Evolutionary conservation across 2,888 invertebrate genomes (phyloP), one percentile per base, ranked within the genome.

Genomic region (Lasioglossum zephyrum): DNA sequence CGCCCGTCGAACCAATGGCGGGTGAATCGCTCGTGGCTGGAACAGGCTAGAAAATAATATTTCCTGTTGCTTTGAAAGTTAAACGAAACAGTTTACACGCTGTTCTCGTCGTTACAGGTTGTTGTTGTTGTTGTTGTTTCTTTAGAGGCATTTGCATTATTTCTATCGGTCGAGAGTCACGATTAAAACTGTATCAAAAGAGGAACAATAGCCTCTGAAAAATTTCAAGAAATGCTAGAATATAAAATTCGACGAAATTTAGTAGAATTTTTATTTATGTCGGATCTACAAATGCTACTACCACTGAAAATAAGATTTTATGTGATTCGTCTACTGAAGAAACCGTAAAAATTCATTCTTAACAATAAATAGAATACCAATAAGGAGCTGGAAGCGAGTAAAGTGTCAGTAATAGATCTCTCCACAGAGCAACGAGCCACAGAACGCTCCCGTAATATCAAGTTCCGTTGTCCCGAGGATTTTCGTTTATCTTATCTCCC

Each of bases 401-500:
- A 60, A 26, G 26, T 11, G 60, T 11, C 13, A 2, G 4, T 11
- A n/a, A 60, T 60, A 60, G 26, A 63, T 31, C 31, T 16, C 63
- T 13, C 16, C 31, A 26, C 26, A 0, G 26, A 9, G 26, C 60
- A 60, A 60, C 26, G 26, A 26, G 13, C 9, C 60, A 13, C 26
- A n/a, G 26, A 11, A 60, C 26, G 26, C 26, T 5, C 4, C 13
- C 36, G 66, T 36, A 66, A 66, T 66, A 66, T 36, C 36, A 66
- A 69, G 69, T 69, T 39, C 4, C 39, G 18, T 36, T 9, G 8
- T 69, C 9, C 3, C 9, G 9, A 39, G 39, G 8, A 69, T 69
- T 39, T 69, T 69, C 69, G 69, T 39, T 36, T 69, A 69, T 69
- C 69, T 39, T 69, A 36, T 69, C 69, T 69, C 1, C 69, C 69